Conservation (phyloP, 2,113 vertebrate genomes). For the Pampusana beccarii region DNA sequence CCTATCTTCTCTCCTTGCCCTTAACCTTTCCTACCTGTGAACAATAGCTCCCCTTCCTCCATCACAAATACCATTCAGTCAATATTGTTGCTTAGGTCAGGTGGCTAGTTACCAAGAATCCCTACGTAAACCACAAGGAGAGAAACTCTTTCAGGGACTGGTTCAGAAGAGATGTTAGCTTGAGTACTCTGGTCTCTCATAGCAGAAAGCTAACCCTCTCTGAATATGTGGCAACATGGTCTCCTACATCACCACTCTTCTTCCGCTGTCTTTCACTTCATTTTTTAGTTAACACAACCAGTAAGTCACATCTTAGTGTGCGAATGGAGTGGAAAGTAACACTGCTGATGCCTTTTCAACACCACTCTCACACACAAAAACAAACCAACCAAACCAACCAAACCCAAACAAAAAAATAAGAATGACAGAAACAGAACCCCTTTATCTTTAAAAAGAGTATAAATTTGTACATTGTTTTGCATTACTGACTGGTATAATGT, state of each 20-base stretch:
- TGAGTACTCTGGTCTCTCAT: neutral
- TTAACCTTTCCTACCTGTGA: neutral
- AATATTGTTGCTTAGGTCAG: neutral
- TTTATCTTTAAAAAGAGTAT: neutral
- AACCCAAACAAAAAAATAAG: neutral
- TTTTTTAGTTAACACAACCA: neutral
- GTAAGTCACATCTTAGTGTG: neutral
- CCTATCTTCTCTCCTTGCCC: accelerated
- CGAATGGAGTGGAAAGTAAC: neutral
- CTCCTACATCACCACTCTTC: neutral
- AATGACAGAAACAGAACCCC: neutral
- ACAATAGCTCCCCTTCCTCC: neutral
- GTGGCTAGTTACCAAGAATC: neutral
- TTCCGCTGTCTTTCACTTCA: neutral
- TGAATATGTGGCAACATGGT: neutral
- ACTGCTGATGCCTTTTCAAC: neutral
- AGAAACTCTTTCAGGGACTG: neutral
- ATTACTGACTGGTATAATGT: neutral
- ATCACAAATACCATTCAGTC: neutral
- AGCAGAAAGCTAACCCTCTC: neutral
- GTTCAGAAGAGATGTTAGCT: neutral
- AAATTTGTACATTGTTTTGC: neutral
- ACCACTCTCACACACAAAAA: neutral
- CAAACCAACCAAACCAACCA: neutral
- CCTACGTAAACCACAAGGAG: neutral